Base-by-base conservation (phyloP, 2,797 vertebrate species). In the Siniperca obscura region DNA sequence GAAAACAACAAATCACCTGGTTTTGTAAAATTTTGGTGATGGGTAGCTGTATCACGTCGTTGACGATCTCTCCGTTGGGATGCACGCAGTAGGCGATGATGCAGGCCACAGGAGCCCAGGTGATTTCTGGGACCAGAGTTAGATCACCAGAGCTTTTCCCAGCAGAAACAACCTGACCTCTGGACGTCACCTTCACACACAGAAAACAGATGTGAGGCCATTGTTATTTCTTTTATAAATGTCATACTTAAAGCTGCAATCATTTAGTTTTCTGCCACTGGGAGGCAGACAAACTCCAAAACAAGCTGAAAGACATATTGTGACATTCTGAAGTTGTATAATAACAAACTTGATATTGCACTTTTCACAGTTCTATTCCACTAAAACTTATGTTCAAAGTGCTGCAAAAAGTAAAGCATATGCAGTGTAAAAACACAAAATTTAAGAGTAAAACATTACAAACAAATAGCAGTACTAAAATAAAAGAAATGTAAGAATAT, bases 41-140 rank as follows among this genome's bases (percentile, higher is more conserved):
- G 30, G 85, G 83, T 25, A 96, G 48, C 14, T 71, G 48, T 3
- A 95, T 59, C 0, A 60, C 70, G 77, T 97, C 97, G 13, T 94
- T 97, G 88, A 98, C 67, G 65, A 99, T 85, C 79, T 96, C 97
- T 19, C 97, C 96, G 25, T 91, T 78, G 7, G 96, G 91, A 83
- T 74, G 91, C 40, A 98, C 69, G 9, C 96, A 96, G 93, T 96
- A 98, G 36, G 96, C 96, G 56, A 98, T 70, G 85, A 99, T 36
- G 36, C 89, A 95, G 36, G 96, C 94, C 68, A 67, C 22, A 30
- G 97, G 98, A 90, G 94, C 94, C 98, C 98, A 99, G 66, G 94
- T 96, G 74, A 80, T 80, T 67, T 96, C 94, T 66, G 97, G 96
- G 48, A 88, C 94, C 89, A 99, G 92, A 62, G 80, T 90, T 30